Evolutionary conservation across 2,113 vertebrate genomes (phyloP), one percentile per base, ranked within the genome.

Genomic region (Epinephelus fuscoguttatus): DNA sequence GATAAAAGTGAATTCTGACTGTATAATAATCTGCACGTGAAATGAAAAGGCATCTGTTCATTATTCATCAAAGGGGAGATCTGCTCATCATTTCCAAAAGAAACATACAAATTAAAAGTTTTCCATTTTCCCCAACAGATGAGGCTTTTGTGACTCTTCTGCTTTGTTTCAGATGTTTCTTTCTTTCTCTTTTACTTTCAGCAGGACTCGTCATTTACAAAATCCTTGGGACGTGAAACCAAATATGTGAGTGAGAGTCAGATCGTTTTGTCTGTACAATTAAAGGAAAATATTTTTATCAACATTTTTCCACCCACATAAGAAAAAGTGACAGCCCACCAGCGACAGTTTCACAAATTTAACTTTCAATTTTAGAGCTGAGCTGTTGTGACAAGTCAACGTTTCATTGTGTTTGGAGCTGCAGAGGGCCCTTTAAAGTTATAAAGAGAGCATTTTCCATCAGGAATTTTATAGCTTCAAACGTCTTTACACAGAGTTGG

Each of bases 151-250:
- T 49, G 10, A 23, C 6, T 19, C 8, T 59, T 19, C 8, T 59
- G 19, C 61, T 50, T 27, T 25, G 3, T 79, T 73, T 56, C 3
- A 70, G 0, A 25, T 55, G 19, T 79, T 23, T 21, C 10, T 55
- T 4, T 71, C 6, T 59, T 68, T 69, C 82, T 75, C 81, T 85
- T 84, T 42, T 11, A n/a, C 37, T 88, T 86, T 80, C 81, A 74
- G 75, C 75, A 96, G 94, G 93, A 78, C 78, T 85, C 94, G 68
- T 88, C 93, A 15, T 84, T 93, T 64, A 93, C 95, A 62, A 96
- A 95, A 94, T 92, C 95, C 80, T 86, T 95, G 84, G 98, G 98
- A 23, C 94, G 97, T 77, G 97, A 99, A 96, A 99, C 98, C 40
- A 99, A 96, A 98, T 98, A 98, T 92, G 98, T 99, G 93, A 97